Base-by-base conservation (phyloP, 2,113 vertebrate species). In the Urocitellus parryii region DNA sequence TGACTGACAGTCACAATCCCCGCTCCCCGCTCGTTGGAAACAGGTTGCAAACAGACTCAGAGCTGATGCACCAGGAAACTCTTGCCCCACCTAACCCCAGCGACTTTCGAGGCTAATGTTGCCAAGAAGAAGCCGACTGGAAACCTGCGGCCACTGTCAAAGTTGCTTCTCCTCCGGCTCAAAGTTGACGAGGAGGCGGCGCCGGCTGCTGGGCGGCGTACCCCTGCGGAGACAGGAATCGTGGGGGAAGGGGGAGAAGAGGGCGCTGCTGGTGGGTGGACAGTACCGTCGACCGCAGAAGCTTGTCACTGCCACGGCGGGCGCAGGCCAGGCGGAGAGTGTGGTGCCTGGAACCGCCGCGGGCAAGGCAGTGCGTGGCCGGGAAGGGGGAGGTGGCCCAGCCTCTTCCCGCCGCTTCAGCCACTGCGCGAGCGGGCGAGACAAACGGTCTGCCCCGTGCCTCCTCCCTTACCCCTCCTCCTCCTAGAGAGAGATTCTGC, bases 331-430 rank as follows among this genome's bases (percentile, higher is more conserved):
- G 83, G 86, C 79, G 63, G 95, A 51, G 77, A 86, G 80, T 0
- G 88, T 2, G 95, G 94, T 96, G 97, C 97, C 97, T 97, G 97
- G 97, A 98, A n/a, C 96, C 84, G 95, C 48, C 42, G 93, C 37
- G 72, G 74, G 96, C 83, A 53, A 86, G 87, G 95, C 94, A 51
- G 25, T 39, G 95, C 65, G 3, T 12, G 94, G 96, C 88, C 76
- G 32, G 73, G 34, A n/a, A n/a, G 51, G 91, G 85, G 95, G 95
- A 29, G 97, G 94, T 1, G 87, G 94, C 96, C 76, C 25, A 37
- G 97, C 85, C 72, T 67, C 93, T 70, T 67, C 90, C 84, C 9
- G 92, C 73, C 4, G 63, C 94, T 37, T 94, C 84, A 7, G 97
- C 88, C 67, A 48, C 83, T 10, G 92, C 72, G 90, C 94, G 88